phyloP scores from a whole-genome alignment of 2,888 invertebrate genomes.

The Trichacis sp. region DNA sequence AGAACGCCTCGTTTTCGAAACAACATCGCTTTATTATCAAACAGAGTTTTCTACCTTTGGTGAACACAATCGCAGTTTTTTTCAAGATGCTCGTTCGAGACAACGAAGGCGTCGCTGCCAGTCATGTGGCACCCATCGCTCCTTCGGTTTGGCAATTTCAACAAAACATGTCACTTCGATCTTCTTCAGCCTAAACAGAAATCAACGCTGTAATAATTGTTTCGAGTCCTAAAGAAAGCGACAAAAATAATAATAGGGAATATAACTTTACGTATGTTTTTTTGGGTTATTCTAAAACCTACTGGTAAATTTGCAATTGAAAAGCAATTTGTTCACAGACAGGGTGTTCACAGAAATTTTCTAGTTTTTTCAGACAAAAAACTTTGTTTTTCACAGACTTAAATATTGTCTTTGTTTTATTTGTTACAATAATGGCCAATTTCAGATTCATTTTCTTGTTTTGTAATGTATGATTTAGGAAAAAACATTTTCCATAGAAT shows the following conservation, averaged over 20 bases:
- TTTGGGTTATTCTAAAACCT: not conserved
- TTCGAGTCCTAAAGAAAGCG: not conserved
- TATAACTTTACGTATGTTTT: not conserved
- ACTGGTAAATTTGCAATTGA: not conserved
- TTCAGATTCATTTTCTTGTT: no score
- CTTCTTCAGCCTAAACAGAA: slow-evolving; percentile 56
- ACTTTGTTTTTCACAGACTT: no score
- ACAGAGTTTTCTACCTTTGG: not conserved
- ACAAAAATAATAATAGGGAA: slow-evolving; percentile 10
- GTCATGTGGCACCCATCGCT: slow-evolving; percentile 52
- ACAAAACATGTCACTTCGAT: slow-evolving; percentile 37
- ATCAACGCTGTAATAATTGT: slow-evolving; percentile 31
- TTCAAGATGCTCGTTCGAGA: not conserved
- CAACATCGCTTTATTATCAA: not conserved
- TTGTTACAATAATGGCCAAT: no score
- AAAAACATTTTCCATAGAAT: no score
- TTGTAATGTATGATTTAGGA: no score
- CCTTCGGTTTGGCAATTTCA: slow-evolving; percentile 33
- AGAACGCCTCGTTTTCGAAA: not conserved
- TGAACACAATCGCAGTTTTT: not conserved
- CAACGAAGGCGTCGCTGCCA: slow-evolving; percentile 40
- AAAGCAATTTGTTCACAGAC: no score
- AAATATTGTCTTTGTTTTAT: no score
- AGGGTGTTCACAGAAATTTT: no score
- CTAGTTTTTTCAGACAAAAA: no score